phyloP scores from a whole-genome alignment of 2,888 invertebrate genomes.

The Rhamnusium bicolor region DNA sequence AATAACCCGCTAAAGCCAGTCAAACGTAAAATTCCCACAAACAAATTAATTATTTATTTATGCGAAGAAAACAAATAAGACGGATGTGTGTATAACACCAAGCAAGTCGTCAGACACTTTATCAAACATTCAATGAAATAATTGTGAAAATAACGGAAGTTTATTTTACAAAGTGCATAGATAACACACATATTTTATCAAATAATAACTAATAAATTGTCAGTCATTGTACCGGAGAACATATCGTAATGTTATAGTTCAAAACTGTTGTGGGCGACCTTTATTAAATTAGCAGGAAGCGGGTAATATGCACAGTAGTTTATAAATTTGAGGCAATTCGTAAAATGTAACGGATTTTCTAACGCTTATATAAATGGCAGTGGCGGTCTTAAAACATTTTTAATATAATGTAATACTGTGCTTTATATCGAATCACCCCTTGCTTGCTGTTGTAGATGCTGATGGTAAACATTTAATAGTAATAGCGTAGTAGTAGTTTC shows the following conservation, averaged over 20 bases:
- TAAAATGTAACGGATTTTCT: not conserved
- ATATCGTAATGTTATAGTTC: not conserved
- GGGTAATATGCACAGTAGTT: not conserved
- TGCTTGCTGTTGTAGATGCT: too few species aligned
- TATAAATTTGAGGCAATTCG: not conserved
- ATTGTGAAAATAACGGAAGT: not conserved
- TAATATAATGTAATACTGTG: too few species aligned
- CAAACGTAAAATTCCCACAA: too few species aligned
- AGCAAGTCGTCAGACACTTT: not conserved
- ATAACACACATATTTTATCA: not conserved
- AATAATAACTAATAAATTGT: not conserved
- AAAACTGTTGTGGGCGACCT: not conserved
- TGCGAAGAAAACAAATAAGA: not conserved
- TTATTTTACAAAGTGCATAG: not conserved
- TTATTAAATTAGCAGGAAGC: not conserved
- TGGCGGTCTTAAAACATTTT: not conserved
- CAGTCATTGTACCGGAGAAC: not conserved
- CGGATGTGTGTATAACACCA: not conserved
- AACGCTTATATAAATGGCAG: not conserved
- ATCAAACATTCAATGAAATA: not conserved
- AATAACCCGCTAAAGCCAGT: too few species aligned
- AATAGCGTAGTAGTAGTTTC: too few species aligned
- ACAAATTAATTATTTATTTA: too few species aligned
- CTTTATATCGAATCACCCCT: too few species aligned
- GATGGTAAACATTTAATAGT: too few species aligned